phyloP scores from a whole-genome alignment of 2,113 vertebrate species.

The Sebastes schlegelii region DNA sequence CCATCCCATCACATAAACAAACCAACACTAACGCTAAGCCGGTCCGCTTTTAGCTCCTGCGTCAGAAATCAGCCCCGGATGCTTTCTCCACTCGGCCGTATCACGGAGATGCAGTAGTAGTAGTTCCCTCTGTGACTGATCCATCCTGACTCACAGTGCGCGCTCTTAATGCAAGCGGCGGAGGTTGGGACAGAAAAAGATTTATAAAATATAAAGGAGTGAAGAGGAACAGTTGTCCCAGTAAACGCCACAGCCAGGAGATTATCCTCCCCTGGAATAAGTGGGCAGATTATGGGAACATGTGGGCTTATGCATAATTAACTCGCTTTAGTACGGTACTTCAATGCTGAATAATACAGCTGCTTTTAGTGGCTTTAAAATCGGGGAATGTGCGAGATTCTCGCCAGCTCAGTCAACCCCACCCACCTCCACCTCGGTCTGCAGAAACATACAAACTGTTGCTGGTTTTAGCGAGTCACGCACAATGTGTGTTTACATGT shows the following conservation, averaged over 20 bases:
- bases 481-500: constrained; percentile 14
- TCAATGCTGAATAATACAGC: constrained; percentile 81
- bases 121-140: constrained; percentile 71
- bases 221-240: constrained; percentile 74
- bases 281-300: constrained; percentile 83
- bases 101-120: constrained; percentile 22
- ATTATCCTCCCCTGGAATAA: constrained; percentile 75
- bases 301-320: constrained; percentile 84
- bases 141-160: constrained; percentile 66
- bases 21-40: constrained; percentile 57
- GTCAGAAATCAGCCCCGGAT: constrained; percentile 56
- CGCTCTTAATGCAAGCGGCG: constrained; percentile 69
- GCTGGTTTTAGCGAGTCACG: constrained; percentile 21
- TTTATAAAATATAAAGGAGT: constrained; percentile 84
- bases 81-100: constrained; percentile 42
- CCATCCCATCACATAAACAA: constrained; percentile 67
- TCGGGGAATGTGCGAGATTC: constrained; percentile 63
- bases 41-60: constrained; percentile 69
- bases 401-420: constrained; percentile 35
- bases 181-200: constrained; percentile 64
- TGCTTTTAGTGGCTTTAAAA: constrained; percentile 76
- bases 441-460: constrained; percentile 53
- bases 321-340: constrained; percentile 64
- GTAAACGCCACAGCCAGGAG: constrained; percentile 71
- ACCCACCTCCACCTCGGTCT: neutral